Percentiles rank a stretch among this genome's conserved stretches.
These are phyloP conservation scores for Varroa destructor DNA, from an alignment of 1,140 invertebrate species.

Conservation along the genomic window DNA sequence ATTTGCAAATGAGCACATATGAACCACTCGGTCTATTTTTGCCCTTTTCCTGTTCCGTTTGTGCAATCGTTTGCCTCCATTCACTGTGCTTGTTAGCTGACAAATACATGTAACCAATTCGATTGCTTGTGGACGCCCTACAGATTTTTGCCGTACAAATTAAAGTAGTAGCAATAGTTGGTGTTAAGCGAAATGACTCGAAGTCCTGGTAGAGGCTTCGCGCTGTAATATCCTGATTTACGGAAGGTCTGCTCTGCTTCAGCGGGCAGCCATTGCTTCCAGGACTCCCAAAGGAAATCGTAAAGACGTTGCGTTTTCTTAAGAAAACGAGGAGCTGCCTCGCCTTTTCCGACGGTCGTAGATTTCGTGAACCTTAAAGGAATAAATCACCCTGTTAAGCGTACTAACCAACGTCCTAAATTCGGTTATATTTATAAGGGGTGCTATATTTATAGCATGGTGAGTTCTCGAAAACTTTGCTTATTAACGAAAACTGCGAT, in stretches of 20 bases:
- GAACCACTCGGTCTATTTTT: too few relatives aligned
- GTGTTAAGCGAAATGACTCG: conserved; percentile 77
- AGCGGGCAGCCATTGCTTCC: conserved; percentile 21
- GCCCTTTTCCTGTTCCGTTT: too few relatives aligned
- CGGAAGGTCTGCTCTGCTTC: conserved; percentile 33
- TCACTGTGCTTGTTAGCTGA: too few relatives aligned
- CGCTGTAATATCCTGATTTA: conserved; percentile 70
- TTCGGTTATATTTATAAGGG: too few relatives aligned
- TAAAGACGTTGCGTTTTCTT: conserved; percentile 12
- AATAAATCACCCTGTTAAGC: neutral
- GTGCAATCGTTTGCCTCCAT: too few relatives aligned
- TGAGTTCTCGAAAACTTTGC: too few relatives aligned
- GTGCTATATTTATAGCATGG: too few relatives aligned
- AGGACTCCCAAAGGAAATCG: conserved; percentile 23
- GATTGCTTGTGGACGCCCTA: too few relatives aligned
- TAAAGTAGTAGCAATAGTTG: conserved; percentile 90
- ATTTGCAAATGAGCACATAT: too few relatives aligned
- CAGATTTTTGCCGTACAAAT: conserved; percentile 49
- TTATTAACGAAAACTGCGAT: too few relatives aligned
- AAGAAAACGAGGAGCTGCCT: conserved; percentile 1
- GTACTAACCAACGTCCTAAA: too few relatives aligned
- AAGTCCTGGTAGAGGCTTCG: conserved; percentile 70
- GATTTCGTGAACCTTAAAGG: conserved; percentile 38
- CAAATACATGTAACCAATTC: too few relatives aligned
- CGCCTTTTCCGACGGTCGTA: conserved; percentile 30